Conservation (phyloP, 2,888 invertebrate species). For the Hydrotaea cyrtoneurina region DNA sequence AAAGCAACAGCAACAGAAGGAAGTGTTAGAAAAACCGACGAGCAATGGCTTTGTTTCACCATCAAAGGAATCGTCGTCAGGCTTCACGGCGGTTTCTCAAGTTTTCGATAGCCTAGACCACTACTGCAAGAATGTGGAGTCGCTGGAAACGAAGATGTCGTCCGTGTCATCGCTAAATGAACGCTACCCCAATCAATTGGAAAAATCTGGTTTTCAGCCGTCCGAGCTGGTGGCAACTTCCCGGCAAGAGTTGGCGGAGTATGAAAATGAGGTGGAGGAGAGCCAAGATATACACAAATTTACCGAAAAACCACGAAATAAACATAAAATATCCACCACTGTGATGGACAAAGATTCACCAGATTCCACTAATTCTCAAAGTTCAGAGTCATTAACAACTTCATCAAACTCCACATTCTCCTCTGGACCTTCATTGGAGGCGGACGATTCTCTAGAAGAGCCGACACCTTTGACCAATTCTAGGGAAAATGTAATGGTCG, state of each 20-base stretch:
- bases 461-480: slow-evolving; percentile 66
- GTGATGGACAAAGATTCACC: background rate
- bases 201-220: slow-evolving; percentile 37
- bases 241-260: slow-evolving; percentile 65
- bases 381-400: slow-evolving; percentile 79
- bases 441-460: slow-evolving; percentile 70
- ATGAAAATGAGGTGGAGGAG: slow-evolving; percentile 67
- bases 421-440: slow-evolving; percentile 77
- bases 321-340: background rate
- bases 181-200: background rate
- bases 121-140: slow-evolving; percentile 80
- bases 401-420: slow-evolving; percentile 81
- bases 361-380: slow-evolving; percentile 70
- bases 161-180: background rate
- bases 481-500: slow-evolving; percentile 34
- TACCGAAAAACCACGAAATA: slow-evolving; percentile 68
- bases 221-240: slow-evolving; percentile 39
- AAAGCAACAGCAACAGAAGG: background rate
- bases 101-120: slow-evolving; percentile 85
- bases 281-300: slow-evolving; percentile 76
- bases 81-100: slow-evolving; percentile 83
- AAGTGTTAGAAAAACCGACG: slow-evolving; percentile 40
- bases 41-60: slow-evolving; percentile 62
- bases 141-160: slow-evolving; percentile 69
- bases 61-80: slow-evolving; percentile 73